phyloP scores from a whole-genome alignment of 2,888 invertebrate genomes.

The Ophion obscuratus region DNA sequence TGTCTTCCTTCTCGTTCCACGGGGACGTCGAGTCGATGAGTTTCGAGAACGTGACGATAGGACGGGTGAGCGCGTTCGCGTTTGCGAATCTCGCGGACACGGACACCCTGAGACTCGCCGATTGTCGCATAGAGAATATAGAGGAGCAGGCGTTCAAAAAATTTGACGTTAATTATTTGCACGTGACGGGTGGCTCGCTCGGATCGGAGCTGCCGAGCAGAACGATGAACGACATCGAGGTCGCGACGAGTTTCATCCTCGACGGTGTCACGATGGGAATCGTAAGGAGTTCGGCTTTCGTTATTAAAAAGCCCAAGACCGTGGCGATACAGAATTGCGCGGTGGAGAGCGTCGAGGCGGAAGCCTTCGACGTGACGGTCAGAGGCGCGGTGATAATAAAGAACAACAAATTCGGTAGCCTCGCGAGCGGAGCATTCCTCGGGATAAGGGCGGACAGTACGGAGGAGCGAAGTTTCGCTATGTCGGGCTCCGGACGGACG shows the following conservation, averaged over 20 bases:
- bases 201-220: slow-evolving; percentile 88
- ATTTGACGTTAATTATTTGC: slow-evolving; percentile 89
- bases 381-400: slow-evolving; percentile 88
- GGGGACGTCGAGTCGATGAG: slow-evolving; percentile 90
- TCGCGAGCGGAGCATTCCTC: slow-evolving; percentile 87
- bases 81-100: slow-evolving; percentile 90
- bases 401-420: slow-evolving; percentile 87
- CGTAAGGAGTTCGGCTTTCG: slow-evolving; percentile 89
- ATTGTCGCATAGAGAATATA: slow-evolving; percentile 87
- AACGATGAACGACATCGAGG: slow-evolving; percentile 90
- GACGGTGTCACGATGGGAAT: slow-evolving; percentile 88
- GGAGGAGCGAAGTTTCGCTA: slow-evolving; percentile 83
- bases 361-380: slow-evolving; percentile 87
- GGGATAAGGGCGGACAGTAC: slow-evolving; percentile 85
- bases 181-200: slow-evolving; percentile 87
- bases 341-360: slow-evolving; percentile 87
- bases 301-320: slow-evolving; percentile 87
- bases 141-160: slow-evolving; percentile 92
- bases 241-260: slow-evolving; percentile 88
- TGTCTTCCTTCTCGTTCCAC: slow-evolving; percentile 87
- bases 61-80: slow-evolving; percentile 88
- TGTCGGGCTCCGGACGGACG: slow-evolving; percentile 86
- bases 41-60: slow-evolving; percentile 87
- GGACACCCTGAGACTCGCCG: slow-evolving; percentile 87
- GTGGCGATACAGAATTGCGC: slow-evolving; percentile 87